Evolutionary conservation across 2,888 invertebrate species (phyloP).

Genomic region (Patella caerulea): DNA sequence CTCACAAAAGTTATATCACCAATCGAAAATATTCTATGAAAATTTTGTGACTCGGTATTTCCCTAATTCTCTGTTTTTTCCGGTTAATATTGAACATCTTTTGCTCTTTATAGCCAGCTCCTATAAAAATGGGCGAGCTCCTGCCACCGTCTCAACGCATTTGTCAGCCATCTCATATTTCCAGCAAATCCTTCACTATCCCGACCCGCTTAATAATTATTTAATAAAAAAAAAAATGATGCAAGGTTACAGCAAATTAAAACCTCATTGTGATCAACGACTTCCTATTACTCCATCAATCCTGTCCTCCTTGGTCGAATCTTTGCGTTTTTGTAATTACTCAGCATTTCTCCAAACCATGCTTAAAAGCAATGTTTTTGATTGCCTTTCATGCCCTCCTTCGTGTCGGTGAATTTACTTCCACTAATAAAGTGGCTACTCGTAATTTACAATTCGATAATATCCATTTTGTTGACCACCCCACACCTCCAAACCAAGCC

Average conservation of each 20-base stretch:
- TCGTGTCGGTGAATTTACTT: background rate
- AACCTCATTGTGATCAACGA: background rate
- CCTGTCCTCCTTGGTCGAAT: background rate
- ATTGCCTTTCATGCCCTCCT: background rate
- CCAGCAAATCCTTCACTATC: background rate
- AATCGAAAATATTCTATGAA: too few relatives aligned
- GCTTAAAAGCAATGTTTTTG: background rate
- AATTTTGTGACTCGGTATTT: too few relatives aligned
- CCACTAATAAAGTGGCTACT: too few relatives aligned
- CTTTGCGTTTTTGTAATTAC: background rate
- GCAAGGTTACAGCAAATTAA: background rate
- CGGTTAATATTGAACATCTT: too few relatives aligned
- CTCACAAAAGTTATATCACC: too few relatives aligned
- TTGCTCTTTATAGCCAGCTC: background rate
- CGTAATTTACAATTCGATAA: too few relatives aligned
- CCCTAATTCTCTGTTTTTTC: too few relatives aligned
- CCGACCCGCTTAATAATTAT: background rate
- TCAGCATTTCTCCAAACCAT: background rate
- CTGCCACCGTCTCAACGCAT: background rate
- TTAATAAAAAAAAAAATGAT: background rate
- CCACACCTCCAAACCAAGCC: too few relatives aligned
- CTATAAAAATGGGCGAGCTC: background rate
- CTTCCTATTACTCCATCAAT: background rate
- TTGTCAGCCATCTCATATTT: background rate
- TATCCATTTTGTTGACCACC: too few relatives aligned